Conservation (phyloP, 2,797 vertebrate species). For the Synaphobranchus kaupii region DNA sequence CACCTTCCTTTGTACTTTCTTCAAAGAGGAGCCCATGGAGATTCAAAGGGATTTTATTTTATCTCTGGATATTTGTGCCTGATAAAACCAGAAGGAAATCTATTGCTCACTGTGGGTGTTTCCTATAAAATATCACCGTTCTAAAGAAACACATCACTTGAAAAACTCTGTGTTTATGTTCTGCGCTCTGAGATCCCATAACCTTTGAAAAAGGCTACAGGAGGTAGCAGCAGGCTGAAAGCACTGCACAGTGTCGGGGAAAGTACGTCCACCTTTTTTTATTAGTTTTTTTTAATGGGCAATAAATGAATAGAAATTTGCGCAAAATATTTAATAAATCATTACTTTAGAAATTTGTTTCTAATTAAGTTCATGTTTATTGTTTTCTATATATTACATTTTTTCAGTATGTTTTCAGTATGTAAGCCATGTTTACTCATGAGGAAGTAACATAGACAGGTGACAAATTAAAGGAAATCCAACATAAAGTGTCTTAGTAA, state of each 20-base stretch:
- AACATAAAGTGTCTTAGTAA: too few relatives aligned
- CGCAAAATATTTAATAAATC: background rate
- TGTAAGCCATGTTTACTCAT: too few relatives aligned
- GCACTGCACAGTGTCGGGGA: conserved; percentile 2
- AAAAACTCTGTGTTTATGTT: conserved; percentile 24
- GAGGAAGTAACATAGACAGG: too few relatives aligned
- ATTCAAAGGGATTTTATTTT: conserved; percentile 73
- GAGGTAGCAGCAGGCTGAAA: conserved; percentile 17
- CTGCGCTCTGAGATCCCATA: conserved; percentile 31
- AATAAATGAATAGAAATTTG: background rate
- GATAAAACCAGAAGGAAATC: conserved; percentile 46
- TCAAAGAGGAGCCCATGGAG: conserved; percentile 75
- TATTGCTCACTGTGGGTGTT: conserved; percentile 32
- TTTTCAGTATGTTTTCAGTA: too few relatives aligned
- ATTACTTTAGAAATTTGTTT: background rate
- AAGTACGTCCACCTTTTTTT: background rate
- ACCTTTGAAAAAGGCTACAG: conserved; percentile 24
- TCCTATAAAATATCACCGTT: conserved; percentile 37
- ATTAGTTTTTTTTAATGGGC: background rate
- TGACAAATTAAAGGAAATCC: too few relatives aligned
- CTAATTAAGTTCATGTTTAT: background rate
- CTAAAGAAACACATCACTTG: conserved; percentile 16
- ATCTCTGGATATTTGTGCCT: conserved; percentile 42
- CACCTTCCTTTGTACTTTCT: conserved; percentile 71
- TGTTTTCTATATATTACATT: too few relatives aligned